Evolutionary conservation across 2,113 vertebrate genomes (phyloP).

Genomic region (Eublepharis macularius): DNA sequence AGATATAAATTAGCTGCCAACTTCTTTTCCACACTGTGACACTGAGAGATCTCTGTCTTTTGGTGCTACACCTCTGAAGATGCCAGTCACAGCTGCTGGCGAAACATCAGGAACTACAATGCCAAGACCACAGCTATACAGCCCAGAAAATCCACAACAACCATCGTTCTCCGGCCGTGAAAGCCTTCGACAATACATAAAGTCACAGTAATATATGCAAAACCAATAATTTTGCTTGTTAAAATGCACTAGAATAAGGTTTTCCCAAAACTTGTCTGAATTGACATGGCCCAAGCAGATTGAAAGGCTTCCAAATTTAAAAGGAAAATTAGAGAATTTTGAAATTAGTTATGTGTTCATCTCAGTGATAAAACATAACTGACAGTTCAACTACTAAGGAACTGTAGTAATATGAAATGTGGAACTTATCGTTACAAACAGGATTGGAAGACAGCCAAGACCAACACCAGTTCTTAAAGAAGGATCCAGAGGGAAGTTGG

Average conservation of each 20-base stretch:
- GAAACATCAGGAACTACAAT: no score
- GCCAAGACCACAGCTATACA: no score
- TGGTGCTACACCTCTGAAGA: no score
- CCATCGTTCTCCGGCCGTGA: no score
- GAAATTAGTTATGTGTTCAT: background rate
- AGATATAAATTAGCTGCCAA: no score
- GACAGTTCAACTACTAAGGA: background rate
- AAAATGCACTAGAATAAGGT: background rate
- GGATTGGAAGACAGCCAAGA: background rate
- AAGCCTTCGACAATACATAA: no score
- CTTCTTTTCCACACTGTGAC: no score
- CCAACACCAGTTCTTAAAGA: background rate
- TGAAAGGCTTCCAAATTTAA: background rate
- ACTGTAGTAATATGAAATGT: no score
- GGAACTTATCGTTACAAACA: background rate
- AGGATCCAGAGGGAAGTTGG: background rate
- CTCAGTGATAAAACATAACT: background rate
- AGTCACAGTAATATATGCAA: no score
- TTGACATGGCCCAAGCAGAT: background rate
- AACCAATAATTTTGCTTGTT: background rate
- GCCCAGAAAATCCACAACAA: no score
- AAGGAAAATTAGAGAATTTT: background rate
- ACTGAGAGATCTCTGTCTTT: no score
- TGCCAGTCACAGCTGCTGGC: no score
- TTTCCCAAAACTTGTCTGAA: background rate